Conservation (phyloP, 2,797 vertebrate species). For the Atherinosoma microstoma region DNA sequence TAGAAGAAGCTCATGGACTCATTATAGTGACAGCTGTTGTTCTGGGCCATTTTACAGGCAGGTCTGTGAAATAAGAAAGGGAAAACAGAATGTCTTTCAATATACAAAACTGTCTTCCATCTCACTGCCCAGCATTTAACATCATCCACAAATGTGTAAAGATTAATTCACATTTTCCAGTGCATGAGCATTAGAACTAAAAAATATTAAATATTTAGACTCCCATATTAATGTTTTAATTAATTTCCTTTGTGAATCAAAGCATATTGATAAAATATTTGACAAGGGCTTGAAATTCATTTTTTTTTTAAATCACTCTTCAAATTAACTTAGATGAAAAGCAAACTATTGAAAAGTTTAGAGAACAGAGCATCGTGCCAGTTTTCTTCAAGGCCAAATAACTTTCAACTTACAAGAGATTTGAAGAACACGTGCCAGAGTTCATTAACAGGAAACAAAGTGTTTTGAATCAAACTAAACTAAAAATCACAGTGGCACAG, state of each 20-base stretch:
- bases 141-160: background rate
- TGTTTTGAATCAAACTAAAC: slow-evolving; percentile 11
- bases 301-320: background rate
- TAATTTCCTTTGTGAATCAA: no score
- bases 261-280: background rate
- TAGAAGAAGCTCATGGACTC: slow-evolving; percentile 94
- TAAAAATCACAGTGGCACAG: background rate
- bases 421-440: slow-evolving; percentile 3
- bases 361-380: background rate
- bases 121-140: no score
- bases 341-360: background rate
- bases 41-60: slow-evolving; percentile 82
- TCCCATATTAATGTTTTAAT: background rate
- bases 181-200: background rate
- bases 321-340: background rate
- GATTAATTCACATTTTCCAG: background rate
- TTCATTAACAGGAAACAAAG: background rate
- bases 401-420: slow-evolving; percentile 7
- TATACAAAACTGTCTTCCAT: no score
- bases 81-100: background rate
- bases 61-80: slow-evolving; percentile 44
- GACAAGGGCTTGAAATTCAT: background rate
- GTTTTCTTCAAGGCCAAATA: slow-evolving; percentile 22
- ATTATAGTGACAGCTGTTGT: slow-evolving; percentile 87
- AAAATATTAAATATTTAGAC: background rate